These are phyloP conservation scores for Colletes collaris DNA, from an alignment of 2,888 invertebrate genomes.

Conservation along the genomic window DNA sequence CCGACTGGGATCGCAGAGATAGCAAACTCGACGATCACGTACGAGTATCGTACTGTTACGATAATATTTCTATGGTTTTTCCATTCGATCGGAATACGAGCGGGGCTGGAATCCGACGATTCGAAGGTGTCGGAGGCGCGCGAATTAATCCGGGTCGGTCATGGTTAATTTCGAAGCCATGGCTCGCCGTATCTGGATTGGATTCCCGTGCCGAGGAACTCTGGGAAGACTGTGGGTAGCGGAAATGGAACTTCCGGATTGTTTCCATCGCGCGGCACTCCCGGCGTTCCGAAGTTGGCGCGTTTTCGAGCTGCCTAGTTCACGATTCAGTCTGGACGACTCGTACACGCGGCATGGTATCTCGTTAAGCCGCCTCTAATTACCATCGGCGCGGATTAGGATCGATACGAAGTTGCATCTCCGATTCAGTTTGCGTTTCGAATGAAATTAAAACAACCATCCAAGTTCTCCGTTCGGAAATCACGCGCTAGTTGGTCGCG, in stretches of 20 bases:
- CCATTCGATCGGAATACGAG: background rate
- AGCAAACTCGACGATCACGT: no score
- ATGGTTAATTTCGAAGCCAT: slow-evolving; percentile 41
- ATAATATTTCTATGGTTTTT: background rate
- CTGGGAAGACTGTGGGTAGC: slow-evolving; percentile 45
- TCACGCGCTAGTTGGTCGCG: no score
- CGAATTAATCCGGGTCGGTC: slow-evolving; percentile 28
- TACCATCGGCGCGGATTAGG: slow-evolving; percentile 7
- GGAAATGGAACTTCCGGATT: slow-evolving; percentile 71
- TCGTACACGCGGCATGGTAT: background rate
- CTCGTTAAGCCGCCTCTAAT: slow-evolving; percentile 26
- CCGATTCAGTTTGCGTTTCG: background rate
- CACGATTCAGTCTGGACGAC: background rate
- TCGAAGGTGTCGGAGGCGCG: slow-evolving; percentile 11
- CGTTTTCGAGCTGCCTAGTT: slow-evolving; percentile 26
- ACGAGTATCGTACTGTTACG: no score
- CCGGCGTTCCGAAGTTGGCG: slow-evolving; percentile 17
- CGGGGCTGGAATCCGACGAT: background rate
- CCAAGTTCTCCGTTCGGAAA: no score
- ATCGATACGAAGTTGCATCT: background rate
- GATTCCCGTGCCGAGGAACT: slow-evolving; percentile 41
- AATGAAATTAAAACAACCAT: background rate
- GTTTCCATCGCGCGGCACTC: slow-evolving; percentile 41
- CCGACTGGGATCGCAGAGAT: no score
- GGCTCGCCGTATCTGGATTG: slow-evolving; percentile 46